Evolutionary conservation across 2,797 vertebrate genomes (phyloP).

Genomic region (Mus minutoides): DNA sequence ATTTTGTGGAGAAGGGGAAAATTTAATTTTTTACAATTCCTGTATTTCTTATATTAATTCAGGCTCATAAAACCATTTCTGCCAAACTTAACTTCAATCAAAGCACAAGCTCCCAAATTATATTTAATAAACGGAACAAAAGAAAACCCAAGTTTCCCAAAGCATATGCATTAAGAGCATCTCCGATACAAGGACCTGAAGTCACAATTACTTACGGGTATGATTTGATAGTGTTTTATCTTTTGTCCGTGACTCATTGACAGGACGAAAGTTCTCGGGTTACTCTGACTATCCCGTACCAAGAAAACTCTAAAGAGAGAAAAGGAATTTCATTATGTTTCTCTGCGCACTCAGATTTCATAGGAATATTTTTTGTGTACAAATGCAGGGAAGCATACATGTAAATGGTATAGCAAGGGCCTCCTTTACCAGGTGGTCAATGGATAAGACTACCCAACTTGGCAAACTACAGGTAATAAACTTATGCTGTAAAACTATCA

Average conservation of each 20-base stretch:
- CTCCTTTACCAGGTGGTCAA: background rate
- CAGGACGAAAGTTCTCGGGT: slow-evolving; percentile 97
- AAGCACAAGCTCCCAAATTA: slow-evolving; percentile 71
- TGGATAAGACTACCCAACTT: slow-evolving; percentile 3
- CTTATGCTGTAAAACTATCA: background rate
- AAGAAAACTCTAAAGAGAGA: slow-evolving; percentile 94
- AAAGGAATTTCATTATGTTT: slow-evolving; percentile 72
- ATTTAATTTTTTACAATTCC: slow-evolving; percentile 81
- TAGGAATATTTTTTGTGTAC: background rate
- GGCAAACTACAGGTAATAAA: background rate
- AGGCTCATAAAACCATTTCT: slow-evolving; percentile 77
- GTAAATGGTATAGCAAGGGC: background rate
- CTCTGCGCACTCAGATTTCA: slow-evolving; percentile 56
- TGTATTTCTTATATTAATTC: slow-evolving; percentile 79
- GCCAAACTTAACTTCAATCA: slow-evolving; percentile 79
- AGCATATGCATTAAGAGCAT: slow-evolving; percentile 65
- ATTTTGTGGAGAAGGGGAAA: slow-evolving; percentile 72
- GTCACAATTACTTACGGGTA: slow-evolving; percentile 93
- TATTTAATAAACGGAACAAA: slow-evolving; percentile 74
- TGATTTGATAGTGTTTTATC: slow-evolving; percentile 99
- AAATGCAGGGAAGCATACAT: background rate
- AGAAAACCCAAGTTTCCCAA: slow-evolving; percentile 70
- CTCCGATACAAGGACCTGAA: slow-evolving; percentile 65
- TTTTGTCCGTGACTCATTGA: slow-evolving; percentile 96
- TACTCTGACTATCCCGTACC: slow-evolving; percentile 98